A percentile compares a stretch with the other conserved stretches of the same genome.
Evolutionary conservation across 2,888 invertebrate species (phyloP).

Genomic region (Stenotaenia linearis): DNA sequence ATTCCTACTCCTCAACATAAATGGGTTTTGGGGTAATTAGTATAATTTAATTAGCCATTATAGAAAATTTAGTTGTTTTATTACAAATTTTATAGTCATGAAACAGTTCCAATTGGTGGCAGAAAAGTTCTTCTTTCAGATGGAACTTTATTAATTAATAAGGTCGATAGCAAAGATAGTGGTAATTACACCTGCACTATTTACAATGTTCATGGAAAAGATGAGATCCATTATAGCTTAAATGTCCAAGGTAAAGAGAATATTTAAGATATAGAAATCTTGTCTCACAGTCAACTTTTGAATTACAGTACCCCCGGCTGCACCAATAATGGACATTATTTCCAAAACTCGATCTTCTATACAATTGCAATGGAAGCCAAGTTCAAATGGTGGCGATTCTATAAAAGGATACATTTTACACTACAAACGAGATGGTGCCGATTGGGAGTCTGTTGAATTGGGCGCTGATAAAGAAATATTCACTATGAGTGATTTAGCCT

Average conservation of each 20-base stretch:
- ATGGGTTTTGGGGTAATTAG: constrained; percentile 54
- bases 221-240: constrained; percentile 24
- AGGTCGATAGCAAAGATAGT: constrained; percentile 30
- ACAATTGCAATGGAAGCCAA: constrained; percentile 38
- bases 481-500: constrained; percentile 33
- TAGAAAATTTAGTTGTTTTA: neutral
- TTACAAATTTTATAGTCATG: neutral
- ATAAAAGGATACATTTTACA: constrained; percentile 29
- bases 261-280: neutral
- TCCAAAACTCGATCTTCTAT: constrained; percentile 37
- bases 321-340: constrained; percentile 38
- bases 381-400: constrained; percentile 29
- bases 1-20: constrained; percentile 81
- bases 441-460: constrained; percentile 4
- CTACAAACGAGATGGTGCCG: neutral
- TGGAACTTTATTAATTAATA: constrained; percentile 24
- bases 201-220: constrained; percentile 33
- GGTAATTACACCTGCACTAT: constrained; percentile 33
- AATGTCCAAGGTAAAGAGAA: constrained; percentile 32
- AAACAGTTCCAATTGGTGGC: neutral
- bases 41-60: too few relatives aligned
- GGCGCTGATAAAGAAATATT: constrained; percentile 27
- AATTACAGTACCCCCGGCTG: constrained; percentile 38
- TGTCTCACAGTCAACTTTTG: neutral
- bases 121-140: constrained; percentile 2